Base-by-base conservation (phyloP, 1,140 invertebrate species). In the Manduca sexta region DNA sequence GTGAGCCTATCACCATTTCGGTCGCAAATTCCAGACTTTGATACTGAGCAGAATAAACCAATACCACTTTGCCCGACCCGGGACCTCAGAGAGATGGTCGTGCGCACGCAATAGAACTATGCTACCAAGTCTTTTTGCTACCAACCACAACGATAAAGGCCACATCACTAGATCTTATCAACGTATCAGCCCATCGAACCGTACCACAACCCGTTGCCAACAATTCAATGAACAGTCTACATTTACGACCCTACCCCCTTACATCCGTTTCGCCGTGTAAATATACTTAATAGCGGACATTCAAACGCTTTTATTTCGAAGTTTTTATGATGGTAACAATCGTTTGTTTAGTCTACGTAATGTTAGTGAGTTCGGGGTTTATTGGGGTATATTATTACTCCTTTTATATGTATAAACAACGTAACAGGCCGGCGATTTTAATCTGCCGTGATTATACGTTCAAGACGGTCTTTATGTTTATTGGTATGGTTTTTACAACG, bases 251-350 rank as follows among this genome's bases (percentile, higher is more conserved):
- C 43, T 35, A 2, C n/a, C 33, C 11, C 7, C 64, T 70, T 73
- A 76, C 76, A 84, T 84, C 74, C 77, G 77, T 78, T 79, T 69
- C 70, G 65, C 67, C 75, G 73, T 69, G 65, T 79, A 81, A 84
- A 81, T 79, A 79, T 68, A 71, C 70, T 80, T 81, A 84, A 84
- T 81, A 68, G 69, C 76, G 72, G 69, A 76, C 77, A 81, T 79
- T 78, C 78, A 69, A 77, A 69, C 69, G 72, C 61, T 80, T 83
- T 82, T 80, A 83, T 79, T 78, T 75, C 81, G 67, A 80, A 80
- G 73, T 80, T 80, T 83, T 84, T 81, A 78, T 74, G 75, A 79
- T 79, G 68, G 63, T 66, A 67, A 78, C 74, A 73, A 74, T 78
- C 74, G 72, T 81, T 74, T 81, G 80, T 81, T 78, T 79, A 80